Evolutionary conservation across 2,888 invertebrate genomes (phyloP).

Genomic region (Chaitophorus viminalis): DNA sequence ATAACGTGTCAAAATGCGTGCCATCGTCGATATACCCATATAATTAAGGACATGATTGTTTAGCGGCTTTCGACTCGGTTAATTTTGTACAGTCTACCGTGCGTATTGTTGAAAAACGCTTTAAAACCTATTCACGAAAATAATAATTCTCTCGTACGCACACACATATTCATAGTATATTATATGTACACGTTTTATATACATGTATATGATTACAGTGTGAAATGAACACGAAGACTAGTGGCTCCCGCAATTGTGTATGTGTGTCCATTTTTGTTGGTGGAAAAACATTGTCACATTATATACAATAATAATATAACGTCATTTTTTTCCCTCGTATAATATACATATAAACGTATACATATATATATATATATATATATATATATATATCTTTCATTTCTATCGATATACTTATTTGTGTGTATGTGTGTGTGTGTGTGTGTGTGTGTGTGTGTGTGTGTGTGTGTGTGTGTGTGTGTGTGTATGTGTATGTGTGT

Average conservation of each 20-base stretch:
- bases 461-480: slow-evolving; percentile 12
- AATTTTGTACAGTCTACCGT: slow-evolving; percentile 57
- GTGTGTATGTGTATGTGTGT: neutral
- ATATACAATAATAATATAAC: neutral
- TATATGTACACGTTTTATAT: neutral
- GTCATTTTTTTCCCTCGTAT: neutral
- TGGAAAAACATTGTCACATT: slow-evolving; percentile 45
- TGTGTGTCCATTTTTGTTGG: slow-evolving; percentile 25
- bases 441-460: neutral
- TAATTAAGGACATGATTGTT: slow-evolving; percentile 60
- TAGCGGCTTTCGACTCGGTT: slow-evolving; percentile 57
- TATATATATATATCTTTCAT: neutral
- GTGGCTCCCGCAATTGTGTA: slow-evolving; percentile 3
- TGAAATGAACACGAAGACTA: slow-evolving; percentile 42
- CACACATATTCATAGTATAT: neutral
- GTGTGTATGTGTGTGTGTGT: slow-evolving; percentile 1
- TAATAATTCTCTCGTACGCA: slow-evolving; percentile 40
- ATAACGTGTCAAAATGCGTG: slow-evolving; percentile 46
- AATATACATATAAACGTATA: neutral
- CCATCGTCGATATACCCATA: slow-evolving; percentile 24
- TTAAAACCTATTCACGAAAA: slow-evolving; percentile 56
- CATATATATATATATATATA: neutral
- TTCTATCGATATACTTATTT: slow-evolving; percentile 17
- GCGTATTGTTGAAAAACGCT: slow-evolving; percentile 59
- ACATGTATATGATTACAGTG: neutral